Percentiles rank a stretch among this genome's conserved stretches.
These are phyloP conservation scores for Heterodera filipjevi DNA, from an alignment of 2,888 invertebrate genomes.

Conservation along the genomic window DNA sequence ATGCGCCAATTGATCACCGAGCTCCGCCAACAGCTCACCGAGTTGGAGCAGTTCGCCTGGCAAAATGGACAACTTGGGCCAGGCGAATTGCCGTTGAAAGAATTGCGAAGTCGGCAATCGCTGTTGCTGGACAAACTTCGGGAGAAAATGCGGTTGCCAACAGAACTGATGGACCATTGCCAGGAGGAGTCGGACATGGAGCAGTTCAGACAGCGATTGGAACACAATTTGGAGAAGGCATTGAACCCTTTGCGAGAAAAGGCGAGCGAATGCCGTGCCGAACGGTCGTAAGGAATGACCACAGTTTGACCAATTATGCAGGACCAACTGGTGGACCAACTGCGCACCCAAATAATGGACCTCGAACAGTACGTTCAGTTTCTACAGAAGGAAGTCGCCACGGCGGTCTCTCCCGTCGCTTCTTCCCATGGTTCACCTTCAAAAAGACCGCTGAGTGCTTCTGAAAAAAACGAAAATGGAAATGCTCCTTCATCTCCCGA, in stretches of 20 bases:
- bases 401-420: background rate
- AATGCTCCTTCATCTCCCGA: too few species aligned
- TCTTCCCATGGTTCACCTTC: background rate
- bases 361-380: constrained; percentile 94
- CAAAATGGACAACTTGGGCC: constrained; percentile 69
- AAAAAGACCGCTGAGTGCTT: background rate
- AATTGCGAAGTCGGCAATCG: constrained; percentile 76
- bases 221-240: constrained; percentile 82
- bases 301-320: background rate
- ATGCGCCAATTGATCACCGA: constrained; percentile 79
- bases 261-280: background rate
- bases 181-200: constrained; percentile 70
- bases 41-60: constrained; percentile 84
- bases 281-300: background rate
- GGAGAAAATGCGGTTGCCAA: constrained; percentile 76
- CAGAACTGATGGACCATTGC: constrained; percentile 75
- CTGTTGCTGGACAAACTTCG: constrained; percentile 71
- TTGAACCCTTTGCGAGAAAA: constrained; percentile 14
- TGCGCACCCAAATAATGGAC: constrained; percentile 75
- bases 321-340: constrained; percentile 36
- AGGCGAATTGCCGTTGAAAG: constrained; percentile 68
- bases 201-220: constrained; percentile 84
- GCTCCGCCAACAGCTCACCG: constrained; percentile 81
- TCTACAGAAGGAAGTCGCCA: constrained; percentile 75
- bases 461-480: background rate